Evolutionary conservation across 2,113 vertebrate genomes (phyloP).

Genomic region (Anhinga rufa): DNA sequence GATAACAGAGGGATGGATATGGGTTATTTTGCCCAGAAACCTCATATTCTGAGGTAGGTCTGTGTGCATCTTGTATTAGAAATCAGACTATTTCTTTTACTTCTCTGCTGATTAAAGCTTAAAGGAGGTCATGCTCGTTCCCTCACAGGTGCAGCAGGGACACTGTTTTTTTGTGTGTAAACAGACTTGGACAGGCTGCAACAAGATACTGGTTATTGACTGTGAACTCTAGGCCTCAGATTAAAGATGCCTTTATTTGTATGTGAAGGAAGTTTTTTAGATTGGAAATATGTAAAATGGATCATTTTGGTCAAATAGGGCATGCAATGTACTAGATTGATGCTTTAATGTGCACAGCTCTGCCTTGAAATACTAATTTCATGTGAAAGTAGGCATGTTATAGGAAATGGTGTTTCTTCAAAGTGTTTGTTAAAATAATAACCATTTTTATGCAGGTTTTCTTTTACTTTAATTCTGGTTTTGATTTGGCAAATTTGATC

Average conservation of each 20-base stretch:
- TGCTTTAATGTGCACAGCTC: neutral
- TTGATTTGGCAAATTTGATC: neutral
- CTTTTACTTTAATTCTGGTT: neutral
- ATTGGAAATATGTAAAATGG: neutral
- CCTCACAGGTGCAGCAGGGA: neutral
- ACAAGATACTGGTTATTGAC: neutral
- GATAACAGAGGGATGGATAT: neutral
- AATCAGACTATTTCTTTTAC: neutral
- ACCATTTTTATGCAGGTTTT: neutral
- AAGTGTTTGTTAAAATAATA: neutral
- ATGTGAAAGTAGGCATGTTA: neutral
- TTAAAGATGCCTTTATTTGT: neutral
- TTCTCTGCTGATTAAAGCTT: neutral
- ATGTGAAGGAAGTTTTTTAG: neutral
- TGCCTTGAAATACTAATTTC: neutral
- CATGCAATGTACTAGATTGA: neutral
- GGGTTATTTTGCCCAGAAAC: neutral
- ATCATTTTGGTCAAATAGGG: neutral
- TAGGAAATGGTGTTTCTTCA: neutral
- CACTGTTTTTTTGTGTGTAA: neutral
- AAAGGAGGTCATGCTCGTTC: rapidly evolving
- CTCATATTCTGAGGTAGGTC: neutral
- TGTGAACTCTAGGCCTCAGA: neutral
- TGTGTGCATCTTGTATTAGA: neutral
- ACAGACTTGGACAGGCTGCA: neutral